Evolutionary conservation across 2,888 invertebrate species (phyloP).

Genomic region (Plagodis dolabraria): DNA sequence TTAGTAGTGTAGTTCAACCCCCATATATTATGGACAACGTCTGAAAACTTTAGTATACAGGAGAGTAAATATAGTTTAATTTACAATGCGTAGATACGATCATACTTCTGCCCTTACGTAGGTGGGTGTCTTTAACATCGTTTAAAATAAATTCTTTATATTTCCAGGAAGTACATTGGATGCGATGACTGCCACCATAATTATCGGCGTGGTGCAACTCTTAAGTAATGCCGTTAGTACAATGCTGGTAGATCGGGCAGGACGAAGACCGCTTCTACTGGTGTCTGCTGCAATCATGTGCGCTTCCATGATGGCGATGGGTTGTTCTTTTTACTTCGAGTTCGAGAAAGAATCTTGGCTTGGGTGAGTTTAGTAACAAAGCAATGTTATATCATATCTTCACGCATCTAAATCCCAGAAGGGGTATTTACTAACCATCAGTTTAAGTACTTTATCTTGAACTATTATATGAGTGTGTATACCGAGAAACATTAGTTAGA

Average conservation of each 20-base stretch:
- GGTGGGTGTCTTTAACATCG: background rate
- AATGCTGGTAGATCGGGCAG: constrained; percentile 85
- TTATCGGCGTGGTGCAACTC: constrained; percentile 84
- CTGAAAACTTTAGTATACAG: too few species aligned
- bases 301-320: constrained; percentile 80
- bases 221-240: constrained; percentile 79
- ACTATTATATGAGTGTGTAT: too few species aligned
- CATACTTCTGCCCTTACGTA: background rate
- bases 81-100: background rate
- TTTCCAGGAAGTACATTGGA: constrained; percentile 75
- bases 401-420: too few species aligned
- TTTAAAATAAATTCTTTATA: background rate
- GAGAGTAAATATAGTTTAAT: too few species aligned
- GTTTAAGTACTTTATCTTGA: too few species aligned
- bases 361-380: constrained; percentile 56
- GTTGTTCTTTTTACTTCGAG: constrained; percentile 81
- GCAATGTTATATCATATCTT: too few species aligned
- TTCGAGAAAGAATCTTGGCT: constrained; percentile 66
- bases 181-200: constrained; percentile 82
- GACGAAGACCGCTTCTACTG: constrained; percentile 85
- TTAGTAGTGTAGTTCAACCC: too few species aligned
- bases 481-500: too few species aligned
- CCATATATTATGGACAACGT: too few species aligned
- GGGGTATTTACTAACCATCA: too few species aligned
- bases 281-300: constrained; percentile 83